These are phyloP conservation scores for Agrilus mali DNA, from an alignment of 2,888 invertebrate species.

Conservation along the genomic window DNA sequence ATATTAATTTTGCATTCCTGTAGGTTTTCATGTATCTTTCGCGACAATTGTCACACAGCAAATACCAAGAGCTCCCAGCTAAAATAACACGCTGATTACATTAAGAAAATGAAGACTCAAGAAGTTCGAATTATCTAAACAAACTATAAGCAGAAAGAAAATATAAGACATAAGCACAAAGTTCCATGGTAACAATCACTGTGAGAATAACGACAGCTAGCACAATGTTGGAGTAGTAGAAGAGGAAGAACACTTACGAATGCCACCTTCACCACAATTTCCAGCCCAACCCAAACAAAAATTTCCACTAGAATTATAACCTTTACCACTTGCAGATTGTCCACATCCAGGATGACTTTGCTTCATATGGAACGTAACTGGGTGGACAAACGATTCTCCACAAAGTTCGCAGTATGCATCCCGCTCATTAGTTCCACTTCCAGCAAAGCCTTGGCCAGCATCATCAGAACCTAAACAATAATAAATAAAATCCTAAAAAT, in stretches of 20 bases:
- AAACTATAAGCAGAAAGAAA: background rate
- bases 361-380: constrained; percentile 87
- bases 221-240: background rate
- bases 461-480: constrained; percentile 23
- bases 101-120: constrained; percentile 2
- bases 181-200: background rate
- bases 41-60: constrained; percentile 84
- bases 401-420: constrained; percentile 71
- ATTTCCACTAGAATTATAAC: constrained; percentile 83
- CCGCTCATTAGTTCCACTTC: constrained; percentile 17
- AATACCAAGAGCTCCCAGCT: constrained; percentile 73
- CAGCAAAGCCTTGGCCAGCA: constrained; percentile 24
- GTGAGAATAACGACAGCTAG: background rate
- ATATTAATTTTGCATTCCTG: constrained; percentile 28
- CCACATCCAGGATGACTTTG: constrained; percentile 86
- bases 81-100: constrained; percentile 26
- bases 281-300: constrained; percentile 84
- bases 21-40: constrained; percentile 52
- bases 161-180: background rate
- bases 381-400: constrained; percentile 60
- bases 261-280: constrained; percentile 76
- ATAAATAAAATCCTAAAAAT: background rate
- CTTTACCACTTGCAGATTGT: constrained; percentile 69
- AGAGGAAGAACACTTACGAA: constrained; percentile 37
- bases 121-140: background rate